phyloP scores from a whole-genome alignment of 2,113 vertebrate genomes.

The Pholis gunnellus region DNA sequence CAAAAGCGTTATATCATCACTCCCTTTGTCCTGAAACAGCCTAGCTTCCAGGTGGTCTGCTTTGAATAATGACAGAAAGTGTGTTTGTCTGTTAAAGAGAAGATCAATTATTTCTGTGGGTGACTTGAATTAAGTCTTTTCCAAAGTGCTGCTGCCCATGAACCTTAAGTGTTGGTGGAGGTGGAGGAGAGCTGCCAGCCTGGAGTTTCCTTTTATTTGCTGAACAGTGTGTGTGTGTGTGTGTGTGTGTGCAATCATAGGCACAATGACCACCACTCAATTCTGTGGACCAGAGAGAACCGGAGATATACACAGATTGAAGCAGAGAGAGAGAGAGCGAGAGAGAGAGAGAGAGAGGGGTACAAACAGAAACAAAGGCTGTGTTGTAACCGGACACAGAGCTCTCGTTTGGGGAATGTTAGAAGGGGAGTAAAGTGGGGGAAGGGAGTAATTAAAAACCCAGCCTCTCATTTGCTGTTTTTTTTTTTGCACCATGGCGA shows the following conservation, averaged over 20 bases:
- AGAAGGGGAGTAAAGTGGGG: constrained; percentile 49
- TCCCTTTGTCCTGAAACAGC: constrained; percentile 36
- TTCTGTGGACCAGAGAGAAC: constrained; percentile 23
- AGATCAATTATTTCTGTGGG: constrained; percentile 36
- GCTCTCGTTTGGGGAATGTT: constrained; percentile 70
- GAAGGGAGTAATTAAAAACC: constrained; percentile 78
- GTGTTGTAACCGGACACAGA: constrained; percentile 70
- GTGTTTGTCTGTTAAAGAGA: constrained; percentile 21
- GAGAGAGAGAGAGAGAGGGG: constrained; percentile 22
- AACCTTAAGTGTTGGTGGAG: constrained; percentile 47
- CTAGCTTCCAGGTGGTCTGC: constrained; percentile 44
- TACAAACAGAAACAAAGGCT: constrained; percentile 67
- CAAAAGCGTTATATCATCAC: constrained; percentile 30
- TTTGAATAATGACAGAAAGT: constrained; percentile 36
- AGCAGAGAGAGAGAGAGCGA: constrained; percentile 23
- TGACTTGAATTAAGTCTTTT: constrained; percentile 40
- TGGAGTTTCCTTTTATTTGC: constrained; percentile 51
- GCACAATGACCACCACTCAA: constrained; percentile 28
- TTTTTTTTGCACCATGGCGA: constrained; percentile 29
- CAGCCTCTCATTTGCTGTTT: constrained; percentile 57
- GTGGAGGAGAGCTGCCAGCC: constrained; percentile 20
- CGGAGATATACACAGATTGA: constrained; percentile 35
- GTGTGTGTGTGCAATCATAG: constrained; percentile 14
- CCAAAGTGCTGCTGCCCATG: constrained; percentile 5
- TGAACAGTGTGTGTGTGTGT: constrained; percentile 9